Evolutionary conservation across 1,140 invertebrate species (phyloP).

Genomic region (Platyscapa corneri): DNA sequence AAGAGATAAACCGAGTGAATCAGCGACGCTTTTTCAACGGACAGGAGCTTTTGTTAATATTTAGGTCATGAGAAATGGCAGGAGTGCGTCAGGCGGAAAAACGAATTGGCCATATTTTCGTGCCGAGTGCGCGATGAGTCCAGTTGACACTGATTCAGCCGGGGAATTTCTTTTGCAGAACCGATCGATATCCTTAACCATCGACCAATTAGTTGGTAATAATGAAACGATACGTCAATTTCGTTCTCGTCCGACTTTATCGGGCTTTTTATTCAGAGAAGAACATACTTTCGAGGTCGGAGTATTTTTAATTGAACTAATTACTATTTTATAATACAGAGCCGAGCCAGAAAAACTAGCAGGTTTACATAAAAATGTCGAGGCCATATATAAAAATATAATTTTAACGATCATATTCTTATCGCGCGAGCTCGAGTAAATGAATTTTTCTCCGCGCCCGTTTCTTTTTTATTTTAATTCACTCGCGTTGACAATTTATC

Average conservation of each 20-base stretch:
- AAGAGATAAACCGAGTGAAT: no score
- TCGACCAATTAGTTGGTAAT: neutral
- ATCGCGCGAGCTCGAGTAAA: neutral
- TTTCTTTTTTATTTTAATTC: neutral
- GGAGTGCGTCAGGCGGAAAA: neutral
- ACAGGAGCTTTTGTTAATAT: neutral
- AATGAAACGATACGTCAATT: neutral
- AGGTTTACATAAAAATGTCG: constrained; percentile 16
- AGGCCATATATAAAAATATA: constrained; percentile 11
- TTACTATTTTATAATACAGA: constrained; percentile 1
- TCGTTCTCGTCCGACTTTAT: neutral
- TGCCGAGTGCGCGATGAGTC: neutral
- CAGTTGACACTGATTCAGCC: neutral
- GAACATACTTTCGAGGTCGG: neutral
- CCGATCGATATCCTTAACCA: neutral
- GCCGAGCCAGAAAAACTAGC: neutral
- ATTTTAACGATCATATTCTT: constrained; percentile 23
- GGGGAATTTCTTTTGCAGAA: neutral
- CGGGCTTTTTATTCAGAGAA: neutral
- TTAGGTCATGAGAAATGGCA: neutral
- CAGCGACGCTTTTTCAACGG: neutral
- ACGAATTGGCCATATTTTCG: neutral
- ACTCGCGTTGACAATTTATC: neutral
- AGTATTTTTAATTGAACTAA: constrained; percentile 28
- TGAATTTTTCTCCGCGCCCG: neutral